These are phyloP conservation scores for Erithacus rubecula DNA, from an alignment of 2,797 vertebrate genomes.

Conservation along the genomic window DNA sequence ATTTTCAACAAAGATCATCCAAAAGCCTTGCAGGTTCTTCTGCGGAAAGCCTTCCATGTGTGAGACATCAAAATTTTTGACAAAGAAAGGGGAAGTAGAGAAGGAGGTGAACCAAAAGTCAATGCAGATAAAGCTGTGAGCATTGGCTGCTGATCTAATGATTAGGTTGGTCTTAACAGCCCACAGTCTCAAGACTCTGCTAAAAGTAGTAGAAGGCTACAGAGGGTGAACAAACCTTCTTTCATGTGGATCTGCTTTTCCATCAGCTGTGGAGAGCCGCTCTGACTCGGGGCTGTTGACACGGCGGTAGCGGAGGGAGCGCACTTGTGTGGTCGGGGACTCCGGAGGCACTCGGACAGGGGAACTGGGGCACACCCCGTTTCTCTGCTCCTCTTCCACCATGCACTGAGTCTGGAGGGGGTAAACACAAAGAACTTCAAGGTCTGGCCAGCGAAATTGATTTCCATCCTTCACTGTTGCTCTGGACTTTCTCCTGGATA, in stretches of 20 bases:
- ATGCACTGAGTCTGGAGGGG: slow-evolving; percentile 80
- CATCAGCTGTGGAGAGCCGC: slow-evolving; percentile 89
- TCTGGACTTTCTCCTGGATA: background rate
- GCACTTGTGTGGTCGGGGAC: slow-evolving; percentile 85
- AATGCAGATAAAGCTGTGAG: background rate
- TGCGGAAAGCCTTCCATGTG: background rate
- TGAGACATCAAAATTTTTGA: background rate
- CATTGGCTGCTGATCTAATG: background rate
- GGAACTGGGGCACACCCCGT: slow-evolving; percentile 85
- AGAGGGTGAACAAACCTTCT: slow-evolving; percentile 80
- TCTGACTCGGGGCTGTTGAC: slow-evolving; percentile 95
- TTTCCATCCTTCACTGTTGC: background rate
- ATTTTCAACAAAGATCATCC: background rate
- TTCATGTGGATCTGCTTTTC: slow-evolving; percentile 84
- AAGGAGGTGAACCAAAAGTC: background rate
- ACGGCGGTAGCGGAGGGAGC: slow-evolving; percentile 87
- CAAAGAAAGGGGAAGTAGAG: background rate
- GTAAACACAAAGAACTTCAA: background rate
- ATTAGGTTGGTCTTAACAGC: background rate
- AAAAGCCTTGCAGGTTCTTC: background rate
- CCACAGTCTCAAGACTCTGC: background rate
- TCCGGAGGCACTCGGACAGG: slow-evolving; percentile 86
- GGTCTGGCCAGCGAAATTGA: background rate
- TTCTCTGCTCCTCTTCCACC: slow-evolving; percentile 87
- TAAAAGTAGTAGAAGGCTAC: background rate